A percentile compares a stretch with the other conserved stretches of the same genome.
Evolutionary conservation across 2,113 vertebrate genomes (phyloP).

Genomic region (Anarhynchus alexandrinus): DNA sequence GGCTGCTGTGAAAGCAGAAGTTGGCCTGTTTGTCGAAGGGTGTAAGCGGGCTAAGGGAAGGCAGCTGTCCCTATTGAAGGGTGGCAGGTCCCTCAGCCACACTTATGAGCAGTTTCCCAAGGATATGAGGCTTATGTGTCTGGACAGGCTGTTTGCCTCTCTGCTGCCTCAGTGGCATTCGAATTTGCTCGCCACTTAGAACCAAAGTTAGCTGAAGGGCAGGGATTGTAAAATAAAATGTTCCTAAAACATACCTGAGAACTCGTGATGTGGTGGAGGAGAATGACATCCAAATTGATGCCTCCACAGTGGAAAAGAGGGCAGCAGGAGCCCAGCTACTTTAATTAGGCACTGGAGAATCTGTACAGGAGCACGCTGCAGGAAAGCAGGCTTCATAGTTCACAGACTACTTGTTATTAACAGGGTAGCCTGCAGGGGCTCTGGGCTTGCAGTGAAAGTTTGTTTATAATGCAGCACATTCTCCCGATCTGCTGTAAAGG

Average conservation of each 20-base stretch:
- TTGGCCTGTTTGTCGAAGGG: fast-evolving
- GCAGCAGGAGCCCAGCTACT: constrained; percentile 16
- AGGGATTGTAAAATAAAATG: neutral
- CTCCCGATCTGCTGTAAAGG: neutral
- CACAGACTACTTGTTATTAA: constrained; percentile 21
- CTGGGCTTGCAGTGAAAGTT: neutral
- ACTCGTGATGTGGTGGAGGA: neutral
- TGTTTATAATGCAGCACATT: constrained; percentile 40
- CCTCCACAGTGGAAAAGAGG: neutral
- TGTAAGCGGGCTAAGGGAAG: neutral
- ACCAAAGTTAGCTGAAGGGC: constrained; percentile 27
- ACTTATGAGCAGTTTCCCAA: fast-evolving
- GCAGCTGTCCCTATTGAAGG: neutral
- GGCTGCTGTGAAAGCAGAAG: neutral
- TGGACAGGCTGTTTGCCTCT: neutral
- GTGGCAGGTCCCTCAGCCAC: neutral
- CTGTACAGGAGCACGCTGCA: neutral
- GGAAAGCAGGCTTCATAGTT: neutral
- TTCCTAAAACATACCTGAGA: neutral
- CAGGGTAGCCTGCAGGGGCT: constrained; percentile 28
- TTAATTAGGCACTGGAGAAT: constrained; percentile 55
- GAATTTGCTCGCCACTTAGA: neutral
- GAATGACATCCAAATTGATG: constrained; percentile 40
- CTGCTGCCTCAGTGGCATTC: neutral
- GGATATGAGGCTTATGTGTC: neutral